Evolutionary conservation across 2,888 invertebrate genomes (phyloP), one percentile per base, ranked within the genome.

Genomic region (Agrotis ipsilon): DNA sequence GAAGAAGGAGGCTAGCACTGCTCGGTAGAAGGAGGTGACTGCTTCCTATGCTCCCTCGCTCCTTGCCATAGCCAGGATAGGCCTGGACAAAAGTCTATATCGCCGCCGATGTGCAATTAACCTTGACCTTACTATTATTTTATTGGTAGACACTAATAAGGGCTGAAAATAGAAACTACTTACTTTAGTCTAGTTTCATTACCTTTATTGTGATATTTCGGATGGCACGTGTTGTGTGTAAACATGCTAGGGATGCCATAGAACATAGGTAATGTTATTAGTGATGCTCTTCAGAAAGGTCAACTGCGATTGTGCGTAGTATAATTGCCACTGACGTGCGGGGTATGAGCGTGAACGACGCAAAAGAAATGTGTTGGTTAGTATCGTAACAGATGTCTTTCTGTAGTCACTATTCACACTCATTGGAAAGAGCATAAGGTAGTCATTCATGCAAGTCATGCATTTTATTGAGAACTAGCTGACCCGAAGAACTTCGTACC

Each of bases 161-260:
- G 3, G 9, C 16, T 32, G 58, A n/a, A 51, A 49, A 69, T 69
- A 43, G 19, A 21, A 39, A 27, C 24, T 68, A 51, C 39, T 51
- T 39, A 21, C 32, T 16, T 62, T 18, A 19, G 18, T 39, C 4
- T 39, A 39, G 2, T 39, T 39, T 39, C 39, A 39, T 39, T 39
- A 39, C 9, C 39, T 39, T 39, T 57, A 16, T 27, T 27, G 27
- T 68, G 24, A 7, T 57, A 49, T 57, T 69, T 45, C 4, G 6
- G 7, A 18, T 18, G n/a, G 19, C 58, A 58, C 19, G 9, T 68
- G 43, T 45, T 39, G 39, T 2, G 39, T 16, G 16, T 9, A 51
- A 24, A 16, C 16, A 16, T 51, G 21, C 6, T 21, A 14, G 21
- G 6, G 16, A 24, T 21, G 51, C 21, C 21, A 21, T 51, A 21